These are phyloP conservation scores for Busseola fusca DNA, from an alignment of 2,888 invertebrate genomes.

Conservation along the genomic window DNA sequence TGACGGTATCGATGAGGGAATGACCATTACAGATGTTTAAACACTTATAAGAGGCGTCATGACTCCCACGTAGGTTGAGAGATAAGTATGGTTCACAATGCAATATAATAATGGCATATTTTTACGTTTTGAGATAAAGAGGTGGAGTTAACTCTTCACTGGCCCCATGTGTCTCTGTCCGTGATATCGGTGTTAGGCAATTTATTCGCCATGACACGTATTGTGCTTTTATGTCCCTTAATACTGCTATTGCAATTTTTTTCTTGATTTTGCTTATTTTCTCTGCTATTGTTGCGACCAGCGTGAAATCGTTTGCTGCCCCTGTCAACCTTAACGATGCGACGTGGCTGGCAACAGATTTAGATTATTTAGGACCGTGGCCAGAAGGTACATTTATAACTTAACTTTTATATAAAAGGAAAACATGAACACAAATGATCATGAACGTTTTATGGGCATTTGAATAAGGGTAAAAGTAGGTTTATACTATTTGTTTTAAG, in stretches of 20 bases:
- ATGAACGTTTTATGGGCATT: constrained; percentile 28
- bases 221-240: constrained; percentile 73
- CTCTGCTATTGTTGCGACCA: constrained; percentile 69
- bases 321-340: constrained; percentile 73
- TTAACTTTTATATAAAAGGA: constrained; percentile 24
- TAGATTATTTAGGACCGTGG: constrained; percentile 57
- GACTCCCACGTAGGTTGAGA: constrained; percentile 56
- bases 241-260: constrained; percentile 73
- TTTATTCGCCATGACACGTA: constrained; percentile 81
- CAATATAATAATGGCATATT: constrained; percentile 73
- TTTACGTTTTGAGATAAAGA: constrained; percentile 72
- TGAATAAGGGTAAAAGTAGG: constrained; percentile 14
- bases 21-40: constrained; percentile 63
- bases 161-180: constrained; percentile 77
- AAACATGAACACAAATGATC: constrained; percentile 21
- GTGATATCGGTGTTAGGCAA: constrained; percentile 75
- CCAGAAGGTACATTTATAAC: constrained; percentile 44
- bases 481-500: constrained; percentile 41
- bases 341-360: constrained; percentile 63
- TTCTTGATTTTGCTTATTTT: constrained; percentile 72
- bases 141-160: constrained; percentile 68
- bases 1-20: constrained; percentile 49
- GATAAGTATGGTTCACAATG: constrained; percentile 70
- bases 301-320: constrained; percentile 71
- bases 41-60: constrained; percentile 61